These are phyloP conservation scores for Oenanthe oenanthe DNA, from an alignment of 2,113 vertebrate genomes.

Conservation along the genomic window DNA sequence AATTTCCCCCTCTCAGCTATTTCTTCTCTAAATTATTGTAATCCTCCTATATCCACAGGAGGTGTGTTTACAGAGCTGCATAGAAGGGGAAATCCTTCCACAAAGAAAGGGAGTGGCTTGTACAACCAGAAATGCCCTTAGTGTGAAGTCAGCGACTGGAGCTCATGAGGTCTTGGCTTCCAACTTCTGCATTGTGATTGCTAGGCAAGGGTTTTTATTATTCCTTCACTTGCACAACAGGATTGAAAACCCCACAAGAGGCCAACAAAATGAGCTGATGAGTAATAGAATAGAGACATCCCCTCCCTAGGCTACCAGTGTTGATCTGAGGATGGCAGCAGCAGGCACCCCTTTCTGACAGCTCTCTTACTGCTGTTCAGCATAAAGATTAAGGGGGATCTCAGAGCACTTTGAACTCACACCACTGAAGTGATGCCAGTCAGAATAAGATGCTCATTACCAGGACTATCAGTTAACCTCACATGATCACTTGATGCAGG, in stretches of 20 bases:
- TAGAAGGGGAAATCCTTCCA: neutral
- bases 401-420: neutral
- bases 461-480: neutral
- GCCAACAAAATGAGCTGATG: neutral
- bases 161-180: neutral
- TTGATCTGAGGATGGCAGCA: neutral
- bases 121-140: neutral
- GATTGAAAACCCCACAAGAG: neutral
- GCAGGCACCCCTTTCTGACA: neutral
- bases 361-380: neutral
- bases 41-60: neutral
- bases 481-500: rapidly evolving
- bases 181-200: neutral
- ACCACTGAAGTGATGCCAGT: neutral
- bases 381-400: neutral
- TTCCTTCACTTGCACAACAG: neutral
- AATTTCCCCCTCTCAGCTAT: neutral
- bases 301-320: neutral
- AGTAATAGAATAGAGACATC: neutral
- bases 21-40: neutral
- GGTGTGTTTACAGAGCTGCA: neutral
- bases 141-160: neutral
- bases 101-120: neutral
- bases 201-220: neutral
- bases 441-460: neutral